Evolutionary conservation across 2,888 invertebrate genomes (phyloP).

Genomic region (Tenthredo distinguenda): DNA sequence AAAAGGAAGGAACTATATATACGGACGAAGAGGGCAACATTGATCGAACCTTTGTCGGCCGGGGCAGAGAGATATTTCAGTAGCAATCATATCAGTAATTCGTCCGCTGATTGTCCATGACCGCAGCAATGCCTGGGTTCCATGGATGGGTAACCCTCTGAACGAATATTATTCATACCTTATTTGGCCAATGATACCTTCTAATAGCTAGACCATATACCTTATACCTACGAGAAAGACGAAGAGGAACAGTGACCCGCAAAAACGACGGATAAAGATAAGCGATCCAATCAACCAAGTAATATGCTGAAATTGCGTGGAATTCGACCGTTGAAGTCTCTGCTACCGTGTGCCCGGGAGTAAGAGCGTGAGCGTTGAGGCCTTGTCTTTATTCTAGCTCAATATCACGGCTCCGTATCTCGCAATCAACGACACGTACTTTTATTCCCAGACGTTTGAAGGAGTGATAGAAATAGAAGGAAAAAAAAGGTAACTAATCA

Average conservation of each 20-base stretch:
- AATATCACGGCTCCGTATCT: slow-evolving; percentile 23
- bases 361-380: slow-evolving; percentile 6
- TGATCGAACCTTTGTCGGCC: slow-evolving; percentile 72
- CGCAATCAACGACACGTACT: slow-evolving; percentile 42
- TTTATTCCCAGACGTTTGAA: slow-evolving; percentile 20
- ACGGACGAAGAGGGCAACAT: slow-evolving; percentile 62
- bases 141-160: slow-evolving; percentile 51
- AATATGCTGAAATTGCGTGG: slow-evolving; percentile 77
- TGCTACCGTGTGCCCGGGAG: slow-evolving; percentile 69
- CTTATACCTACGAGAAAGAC: slow-evolving; percentile 49
- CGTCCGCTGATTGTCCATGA: slow-evolving; percentile 50
- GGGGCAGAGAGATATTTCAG: slow-evolving; percentile 68
- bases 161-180: slow-evolving; percentile 72
- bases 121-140: slow-evolving; percentile 40
- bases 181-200: slow-evolving; percentile 76
- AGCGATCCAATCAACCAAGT: slow-evolving; percentile 78
- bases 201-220: slow-evolving; percentile 61
- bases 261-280: slow-evolving; percentile 77
- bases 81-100: slow-evolving; percentile 75
- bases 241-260: slow-evolving; percentile 56
- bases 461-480: not conserved
- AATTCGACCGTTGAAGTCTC: slow-evolving; percentile 70
- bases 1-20: slow-evolving; percentile 46
- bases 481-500: not conserved
- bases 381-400: slow-evolving; percentile 29